phyloP scores from a whole-genome alignment of 2,888 invertebrate genomes.

The Temnothorax ravouxi region DNA sequence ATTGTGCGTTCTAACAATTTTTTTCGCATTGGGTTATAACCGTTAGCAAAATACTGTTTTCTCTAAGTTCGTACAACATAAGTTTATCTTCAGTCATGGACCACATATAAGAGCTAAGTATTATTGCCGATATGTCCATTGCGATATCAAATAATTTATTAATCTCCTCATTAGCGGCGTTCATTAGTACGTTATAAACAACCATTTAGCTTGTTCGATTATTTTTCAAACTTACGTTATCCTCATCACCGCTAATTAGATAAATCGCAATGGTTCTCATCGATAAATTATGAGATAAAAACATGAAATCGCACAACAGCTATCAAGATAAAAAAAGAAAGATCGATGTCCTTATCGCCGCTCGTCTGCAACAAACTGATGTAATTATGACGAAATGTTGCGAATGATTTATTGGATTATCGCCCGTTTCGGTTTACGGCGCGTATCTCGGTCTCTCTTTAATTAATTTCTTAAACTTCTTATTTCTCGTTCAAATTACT shows the following conservation, averaged over 20 bases:
- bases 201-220: neutral
- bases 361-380: constrained; percentile 61
- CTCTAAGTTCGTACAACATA: neutral
- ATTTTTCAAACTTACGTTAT: neutral
- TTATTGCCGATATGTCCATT: neutral
- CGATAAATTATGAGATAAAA: constrained; percentile 19
- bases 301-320: neutral
- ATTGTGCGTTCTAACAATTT: constrained; percentile 15
- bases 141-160: constrained; percentile 25
- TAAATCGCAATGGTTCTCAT: constrained; percentile 10
- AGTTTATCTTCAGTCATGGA: neutral
- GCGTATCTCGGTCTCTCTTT: constrained; percentile 41
- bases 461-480: constrained; percentile 73
- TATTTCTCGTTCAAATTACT: constrained; percentile 66
- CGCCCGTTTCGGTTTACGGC: constrained; percentile 63
- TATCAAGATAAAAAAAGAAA: neutral
- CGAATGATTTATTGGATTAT: constrained; percentile 69
- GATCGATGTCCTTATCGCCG: constrained; percentile 40
- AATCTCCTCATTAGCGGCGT: constrained; percentile 4
- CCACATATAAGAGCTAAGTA: neutral
- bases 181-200: constrained; percentile 15
- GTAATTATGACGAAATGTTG: constrained; percentile 71
- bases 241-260: constrained; percentile 22
- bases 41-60: constrained; percentile 15
- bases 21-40: neutral